Base-by-base conservation (phyloP, 1,140 invertebrate species). In the Trinorchestia longiramus region DNA sequence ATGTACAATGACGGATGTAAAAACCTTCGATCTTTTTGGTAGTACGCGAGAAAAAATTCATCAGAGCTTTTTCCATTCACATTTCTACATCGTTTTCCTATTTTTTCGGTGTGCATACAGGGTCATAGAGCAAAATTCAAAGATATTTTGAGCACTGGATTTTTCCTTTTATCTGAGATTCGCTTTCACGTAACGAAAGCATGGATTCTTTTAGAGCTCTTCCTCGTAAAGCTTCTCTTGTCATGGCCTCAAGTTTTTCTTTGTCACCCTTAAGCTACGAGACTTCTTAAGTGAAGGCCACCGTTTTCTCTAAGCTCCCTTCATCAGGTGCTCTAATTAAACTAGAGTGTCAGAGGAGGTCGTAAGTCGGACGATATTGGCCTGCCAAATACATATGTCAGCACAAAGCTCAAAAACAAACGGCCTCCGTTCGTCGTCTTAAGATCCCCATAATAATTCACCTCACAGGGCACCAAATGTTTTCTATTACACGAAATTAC, bases 271-370 rank as follows among this genome's bases (percentile, higher is more conserved):
- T 77, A 77, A 77, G 88, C 88, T 90, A 90, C 88, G 88, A 43
- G 88, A 90, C 11, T 90, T 90, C 43, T 90, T 43, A 8, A 90
- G 92, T 43, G 92, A 45, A 94, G 92, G 43, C 8, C 36, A 6
- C 0, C 41, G 43, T 43, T 43, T 43, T 47, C 92, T 43, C 43
- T 94, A 47, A 94, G 92, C 43, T 40, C 92, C 92, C 40, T 94
- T 94, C 44, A 45, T 94, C 92, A 94, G 92, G 92, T 94, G 92
- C 44, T 94, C 92, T 94, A 94, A 94, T 94, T 94, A 94, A 94
- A 94, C 92, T 94, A 94, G 92, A 94, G 92, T 94, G 92, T 45
- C 92, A 43, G 92, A 42, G 41, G 43, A 42, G 43, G 43, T 43
- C 92, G 92, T 94, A 94, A 94, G 43, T 94, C 44, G 43, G 43